Evolutionary conservation across 2,113 vertebrate species (phyloP).

Genomic region (Gymnarchus niloticus): DNA sequence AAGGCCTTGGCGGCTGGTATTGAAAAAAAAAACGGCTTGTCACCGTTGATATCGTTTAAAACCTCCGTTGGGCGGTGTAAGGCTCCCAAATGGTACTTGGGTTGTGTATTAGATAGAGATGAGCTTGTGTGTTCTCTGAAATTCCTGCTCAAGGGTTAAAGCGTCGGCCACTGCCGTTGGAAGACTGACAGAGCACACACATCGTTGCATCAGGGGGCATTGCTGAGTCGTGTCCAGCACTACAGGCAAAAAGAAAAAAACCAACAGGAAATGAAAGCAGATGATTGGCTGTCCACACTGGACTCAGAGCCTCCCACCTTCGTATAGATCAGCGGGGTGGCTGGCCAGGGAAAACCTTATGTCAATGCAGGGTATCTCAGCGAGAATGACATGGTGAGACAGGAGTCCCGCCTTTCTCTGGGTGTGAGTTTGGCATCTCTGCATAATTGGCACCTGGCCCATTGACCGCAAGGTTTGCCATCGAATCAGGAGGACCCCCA

Average conservation of each 20-base stretch:
- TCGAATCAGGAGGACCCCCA: not conserved
- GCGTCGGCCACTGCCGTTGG: not conserved
- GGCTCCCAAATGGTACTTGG: not conserved
- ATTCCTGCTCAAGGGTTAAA: not conserved
- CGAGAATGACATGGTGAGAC: not conserved
- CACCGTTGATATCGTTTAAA: too few relatives aligned
- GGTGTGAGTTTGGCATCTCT: not conserved
- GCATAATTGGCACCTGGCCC: not conserved
- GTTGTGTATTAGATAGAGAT: not conserved
- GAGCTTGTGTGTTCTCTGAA: not conserved
- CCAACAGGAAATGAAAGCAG: not conserved
- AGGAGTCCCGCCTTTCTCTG: not conserved
- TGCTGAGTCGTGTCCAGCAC: conserved; percentile 6
- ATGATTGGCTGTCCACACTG: not conserved
- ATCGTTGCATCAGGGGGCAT: conserved; percentile 13
- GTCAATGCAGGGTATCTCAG: not conserved
- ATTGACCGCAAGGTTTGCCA: not conserved
- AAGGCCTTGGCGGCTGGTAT: too few relatives aligned
- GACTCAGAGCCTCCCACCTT: not conserved
- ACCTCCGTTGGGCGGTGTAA: not conserved
- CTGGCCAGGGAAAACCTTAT: not conserved
- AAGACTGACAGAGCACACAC: not conserved
- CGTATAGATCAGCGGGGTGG: not conserved
- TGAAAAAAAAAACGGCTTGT: too few relatives aligned
- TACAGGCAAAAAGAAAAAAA: not conserved